Evolutionary conservation across 2,888 invertebrate genomes (phyloP).

Genomic region (Trichopria drosophilae): DNA sequence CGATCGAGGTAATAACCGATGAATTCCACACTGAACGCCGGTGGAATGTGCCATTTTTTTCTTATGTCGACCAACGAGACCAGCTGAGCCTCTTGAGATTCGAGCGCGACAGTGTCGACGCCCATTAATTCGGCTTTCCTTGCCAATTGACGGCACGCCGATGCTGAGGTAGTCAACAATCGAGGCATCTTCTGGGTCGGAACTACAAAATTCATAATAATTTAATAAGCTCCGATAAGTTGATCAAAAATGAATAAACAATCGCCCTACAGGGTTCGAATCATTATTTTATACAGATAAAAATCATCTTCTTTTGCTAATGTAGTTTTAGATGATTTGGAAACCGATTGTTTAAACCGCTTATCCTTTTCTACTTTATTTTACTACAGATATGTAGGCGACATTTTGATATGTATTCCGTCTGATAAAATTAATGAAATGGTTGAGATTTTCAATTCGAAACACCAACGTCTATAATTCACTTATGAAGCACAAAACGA

Average conservation of each 20-base stretch:
- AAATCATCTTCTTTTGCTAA: too few relatives aligned
- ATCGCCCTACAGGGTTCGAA: not conserved
- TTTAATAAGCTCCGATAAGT: not conserved
- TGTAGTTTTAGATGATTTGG: too few relatives aligned
- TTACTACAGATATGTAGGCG: too few relatives aligned
- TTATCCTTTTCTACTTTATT: too few relatives aligned
- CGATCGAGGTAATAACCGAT: conserved; percentile 92
- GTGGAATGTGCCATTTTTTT: conserved; percentile 92
- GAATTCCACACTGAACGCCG: conserved; percentile 92
- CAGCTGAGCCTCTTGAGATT: conserved; percentile 81
- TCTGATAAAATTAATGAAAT: too few relatives aligned
- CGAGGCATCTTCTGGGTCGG: conserved; percentile 95
- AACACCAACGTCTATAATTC: too few relatives aligned
- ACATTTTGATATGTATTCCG: too few relatives aligned
- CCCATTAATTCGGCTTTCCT: conserved; percentile 90
- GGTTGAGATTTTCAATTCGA: too few relatives aligned
- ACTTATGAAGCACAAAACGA: too few relatives aligned
- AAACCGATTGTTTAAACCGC: too few relatives aligned
- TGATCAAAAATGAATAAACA: not conserved
- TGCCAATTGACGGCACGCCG: conserved; percentile 79
- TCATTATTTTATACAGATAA: not conserved
- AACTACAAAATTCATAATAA: conserved; percentile 62
- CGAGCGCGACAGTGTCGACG: conserved; percentile 77
- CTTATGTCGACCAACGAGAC: conserved; percentile 82
- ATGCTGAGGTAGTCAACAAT: conserved; percentile 85